phyloP scores from a whole-genome alignment of 2,888 invertebrate species.

The Muscina levida region DNA sequence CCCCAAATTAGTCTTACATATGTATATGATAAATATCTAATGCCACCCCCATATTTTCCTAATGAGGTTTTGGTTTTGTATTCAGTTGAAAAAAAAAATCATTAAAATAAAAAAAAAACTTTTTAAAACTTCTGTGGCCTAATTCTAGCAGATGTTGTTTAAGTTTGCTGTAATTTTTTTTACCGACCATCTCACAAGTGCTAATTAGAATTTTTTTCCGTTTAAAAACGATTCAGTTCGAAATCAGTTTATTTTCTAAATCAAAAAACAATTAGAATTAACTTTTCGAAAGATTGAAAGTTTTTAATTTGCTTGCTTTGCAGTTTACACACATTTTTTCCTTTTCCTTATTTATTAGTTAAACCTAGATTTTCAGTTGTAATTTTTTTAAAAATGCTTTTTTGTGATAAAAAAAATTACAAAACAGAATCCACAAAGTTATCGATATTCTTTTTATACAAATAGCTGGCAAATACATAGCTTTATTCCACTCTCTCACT shows the following conservation, averaged over 20 bases:
- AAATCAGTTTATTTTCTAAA: conserved; percentile 48
- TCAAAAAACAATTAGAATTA: conserved; percentile 45
- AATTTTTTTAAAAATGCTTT: conserved; percentile 35
- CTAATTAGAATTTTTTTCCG: conserved; percentile 77
- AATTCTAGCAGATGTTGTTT: conserved; percentile 37
- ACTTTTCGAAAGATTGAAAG: not conserved
- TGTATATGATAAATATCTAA: not conserved
- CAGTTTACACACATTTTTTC: conserved; percentile 39
- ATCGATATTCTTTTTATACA: not conserved
- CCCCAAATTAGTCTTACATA: too few relatives aligned
- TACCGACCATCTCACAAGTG: conserved; percentile 80
- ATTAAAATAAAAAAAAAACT: too few relatives aligned
- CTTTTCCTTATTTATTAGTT: conserved; percentile 9
- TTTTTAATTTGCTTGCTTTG: conserved; percentile 59
- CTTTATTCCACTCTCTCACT: not conserved
- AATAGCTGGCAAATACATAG: not conserved
- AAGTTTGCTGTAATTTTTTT: conserved; percentile 23
- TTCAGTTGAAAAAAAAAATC: too few relatives aligned
- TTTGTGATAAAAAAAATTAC: not conserved
- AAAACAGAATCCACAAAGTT: not conserved
- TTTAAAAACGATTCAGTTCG: conserved; percentile 42
- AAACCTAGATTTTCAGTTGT: not conserved
- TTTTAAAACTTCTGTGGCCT: conserved; percentile 15
- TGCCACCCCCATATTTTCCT: conserved; percentile 2
- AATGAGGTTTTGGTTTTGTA: too few relatives aligned